Conservation (phyloP, 2,797 vertebrate genomes). For the Yasuhikotakia modesta region DNA sequence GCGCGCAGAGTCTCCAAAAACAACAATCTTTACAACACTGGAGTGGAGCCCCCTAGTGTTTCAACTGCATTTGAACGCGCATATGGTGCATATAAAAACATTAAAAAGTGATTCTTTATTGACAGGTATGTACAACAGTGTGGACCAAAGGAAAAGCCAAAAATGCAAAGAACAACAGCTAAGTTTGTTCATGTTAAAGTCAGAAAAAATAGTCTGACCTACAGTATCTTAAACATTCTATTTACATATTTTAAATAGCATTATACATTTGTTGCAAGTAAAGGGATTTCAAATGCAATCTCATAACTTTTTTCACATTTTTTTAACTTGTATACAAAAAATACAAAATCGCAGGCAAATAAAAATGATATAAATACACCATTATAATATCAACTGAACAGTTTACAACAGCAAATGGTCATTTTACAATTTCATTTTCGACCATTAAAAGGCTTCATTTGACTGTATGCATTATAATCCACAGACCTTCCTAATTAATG, state of each 20-base stretch:
- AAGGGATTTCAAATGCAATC: constrained; percentile 17
- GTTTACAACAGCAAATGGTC: constrained; percentile 2
- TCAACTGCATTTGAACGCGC: not conserved
- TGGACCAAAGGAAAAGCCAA: constrained; percentile 76
- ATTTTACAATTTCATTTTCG: constrained; percentile 5
- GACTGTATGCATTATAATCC: not conserved
- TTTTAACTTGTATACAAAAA: constrained; percentile 36
- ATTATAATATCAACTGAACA: not conserved
- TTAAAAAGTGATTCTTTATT: constrained; percentile 90
- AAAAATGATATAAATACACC: constrained; percentile 29
- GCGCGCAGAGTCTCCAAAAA: not conserved
- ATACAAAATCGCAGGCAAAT: constrained; percentile 61
- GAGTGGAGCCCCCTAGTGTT: constrained; percentile 24
- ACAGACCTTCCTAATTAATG: not conserved
- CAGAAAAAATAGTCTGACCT: not conserved
- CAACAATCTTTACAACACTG: not conserved
- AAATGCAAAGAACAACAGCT: not conserved
- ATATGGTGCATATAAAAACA: constrained; percentile 31
- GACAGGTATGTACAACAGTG: constrained; percentile 84
- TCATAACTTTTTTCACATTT: constrained; percentile 54
- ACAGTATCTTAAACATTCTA: constrained; percentile 8
- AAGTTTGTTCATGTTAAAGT: not conserved
- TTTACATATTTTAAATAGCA: constrained; percentile 22
- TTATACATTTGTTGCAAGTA: not conserved
- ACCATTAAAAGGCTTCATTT: not conserved